Percentiles rank a stretch among this genome's conserved stretches.
These are phyloP conservation scores for Accipiter cooperii DNA, from an alignment of 2,113 vertebrate species.

Conservation along the genomic window DNA sequence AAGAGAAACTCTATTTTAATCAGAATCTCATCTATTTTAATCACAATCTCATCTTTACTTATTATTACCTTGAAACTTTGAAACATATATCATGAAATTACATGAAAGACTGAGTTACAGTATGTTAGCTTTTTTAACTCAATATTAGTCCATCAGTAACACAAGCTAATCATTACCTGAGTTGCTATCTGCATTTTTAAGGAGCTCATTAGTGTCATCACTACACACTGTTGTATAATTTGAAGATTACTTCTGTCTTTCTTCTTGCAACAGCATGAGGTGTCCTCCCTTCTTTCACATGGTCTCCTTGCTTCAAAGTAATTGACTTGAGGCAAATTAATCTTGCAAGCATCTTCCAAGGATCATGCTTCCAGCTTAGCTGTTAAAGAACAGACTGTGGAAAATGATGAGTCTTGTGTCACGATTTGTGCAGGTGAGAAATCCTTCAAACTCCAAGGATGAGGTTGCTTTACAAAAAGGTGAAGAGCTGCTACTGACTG, in stretches of 20 bases:
- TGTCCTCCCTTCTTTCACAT: not conserved
- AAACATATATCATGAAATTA: not conserved
- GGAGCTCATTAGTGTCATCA: not conserved
- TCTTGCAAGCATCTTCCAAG: not conserved
- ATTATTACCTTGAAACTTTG: not conserved
- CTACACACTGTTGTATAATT: not conserved
- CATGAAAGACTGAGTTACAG: not conserved
- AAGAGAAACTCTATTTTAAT: not conserved
- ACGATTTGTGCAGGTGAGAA: not conserved
- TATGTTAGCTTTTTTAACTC: not conserved
- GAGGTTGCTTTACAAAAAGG: not conserved
- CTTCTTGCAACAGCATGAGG: not conserved
- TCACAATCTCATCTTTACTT: not conserved
- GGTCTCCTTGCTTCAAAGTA: not conserved
- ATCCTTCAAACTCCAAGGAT: not conserved
- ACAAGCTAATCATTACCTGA: not conserved
- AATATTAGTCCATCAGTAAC: not conserved
- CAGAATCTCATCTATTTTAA: not conserved
- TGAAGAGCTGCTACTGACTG: not conserved
- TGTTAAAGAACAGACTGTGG: not conserved
- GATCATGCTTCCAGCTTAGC: not conserved
- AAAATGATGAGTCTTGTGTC: not conserved
- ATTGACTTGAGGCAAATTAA: not conserved
- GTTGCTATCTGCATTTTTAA: slow-evolving; percentile 21
- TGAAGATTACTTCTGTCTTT: slow-evolving; percentile 1